A percentile compares a stretch with the other conserved stretches of the same genome.
These are phyloP conservation scores for Guaruba guarouba DNA, from an alignment of 2,113 vertebrate species.

Conservation along the genomic window DNA sequence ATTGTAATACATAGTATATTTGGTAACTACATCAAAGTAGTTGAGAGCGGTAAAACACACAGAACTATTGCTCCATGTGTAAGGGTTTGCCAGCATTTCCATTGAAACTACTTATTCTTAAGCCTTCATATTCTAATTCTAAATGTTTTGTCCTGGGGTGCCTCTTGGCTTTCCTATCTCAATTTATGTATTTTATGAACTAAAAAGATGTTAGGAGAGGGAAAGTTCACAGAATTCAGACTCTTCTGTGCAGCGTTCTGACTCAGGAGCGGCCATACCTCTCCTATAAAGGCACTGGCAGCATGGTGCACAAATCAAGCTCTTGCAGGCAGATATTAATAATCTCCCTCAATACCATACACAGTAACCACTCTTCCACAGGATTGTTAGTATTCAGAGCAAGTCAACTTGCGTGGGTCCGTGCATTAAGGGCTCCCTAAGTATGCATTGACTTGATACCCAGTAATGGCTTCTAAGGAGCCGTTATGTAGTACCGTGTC, in stretches of 20 bases:
- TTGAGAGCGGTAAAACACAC: not conserved
- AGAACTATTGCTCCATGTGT: not conserved
- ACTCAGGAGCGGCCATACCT: not conserved
- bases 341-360: slow-evolving; percentile 19
- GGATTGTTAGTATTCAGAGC: slow-evolving; percentile 79
- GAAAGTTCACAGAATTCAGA: not conserved
- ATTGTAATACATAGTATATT: not conserved
- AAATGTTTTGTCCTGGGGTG: not conserved
- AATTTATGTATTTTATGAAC: slow-evolving; percentile 26
- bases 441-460: slow-evolving; percentile 84
- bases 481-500: slow-evolving; percentile 81
- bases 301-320: rapidly evolving
- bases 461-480: slow-evolving; percentile 83
- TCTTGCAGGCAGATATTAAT: not conserved
- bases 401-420: slow-evolving; percentile 76
- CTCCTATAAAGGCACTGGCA: rapidly evolving
- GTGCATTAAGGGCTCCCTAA: slow-evolving; percentile 79
- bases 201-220: not conserved
- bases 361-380: slow-evolving; percentile 75
- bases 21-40: not conserved
- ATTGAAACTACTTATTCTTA: not conserved
- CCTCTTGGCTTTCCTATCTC: not conserved
- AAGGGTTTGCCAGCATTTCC: not conserved
- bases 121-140: not conserved
- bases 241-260: not conserved